Conservation (phyloP, 2,888 invertebrate genomes). For the Drosophila melanosoma region DNA sequence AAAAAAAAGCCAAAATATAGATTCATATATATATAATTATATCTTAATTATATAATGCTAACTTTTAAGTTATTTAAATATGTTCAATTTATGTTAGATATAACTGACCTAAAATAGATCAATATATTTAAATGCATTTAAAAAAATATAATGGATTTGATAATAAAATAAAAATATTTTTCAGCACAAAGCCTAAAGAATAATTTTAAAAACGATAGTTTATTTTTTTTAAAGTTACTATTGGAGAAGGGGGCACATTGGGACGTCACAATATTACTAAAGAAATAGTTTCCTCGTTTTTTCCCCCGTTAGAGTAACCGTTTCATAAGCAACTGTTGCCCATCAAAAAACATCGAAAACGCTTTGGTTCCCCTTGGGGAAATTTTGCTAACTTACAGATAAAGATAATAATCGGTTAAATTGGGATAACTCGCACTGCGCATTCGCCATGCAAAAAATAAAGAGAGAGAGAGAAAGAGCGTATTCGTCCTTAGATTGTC, state of each 20-base stretch:
- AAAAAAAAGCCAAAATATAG: neutral
- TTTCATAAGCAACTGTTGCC: conserved; percentile 1
- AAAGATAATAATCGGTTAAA: conserved; percentile 60
- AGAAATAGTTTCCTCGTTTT: neutral
- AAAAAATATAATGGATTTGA: neutral
- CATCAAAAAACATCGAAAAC: conserved; percentile 15
- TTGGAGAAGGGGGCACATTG: neutral
- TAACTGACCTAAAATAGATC: neutral
- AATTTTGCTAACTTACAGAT: neutral
- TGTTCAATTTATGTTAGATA: neutral
- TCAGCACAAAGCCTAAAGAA: too few relatives aligned
- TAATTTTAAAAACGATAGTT: too few relatives aligned
- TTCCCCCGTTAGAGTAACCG: neutral
- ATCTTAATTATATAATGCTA: neutral
- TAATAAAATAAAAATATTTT: neutral
- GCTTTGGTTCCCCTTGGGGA: neutral
- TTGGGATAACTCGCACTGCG: conserved; percentile 53
- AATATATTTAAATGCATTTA: fast-evolving
- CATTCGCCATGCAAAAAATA: conserved; percentile 28
- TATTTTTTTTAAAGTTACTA: too few relatives aligned
- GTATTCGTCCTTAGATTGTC: neutral
- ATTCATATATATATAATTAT: too few relatives aligned
- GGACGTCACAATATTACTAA: neutral
- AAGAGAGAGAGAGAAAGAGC: neutral
- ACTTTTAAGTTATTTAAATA: neutral